Evolutionary conservation across 1,140 invertebrate genomes (phyloP).

Genomic region (Nephila pilipes): DNA sequence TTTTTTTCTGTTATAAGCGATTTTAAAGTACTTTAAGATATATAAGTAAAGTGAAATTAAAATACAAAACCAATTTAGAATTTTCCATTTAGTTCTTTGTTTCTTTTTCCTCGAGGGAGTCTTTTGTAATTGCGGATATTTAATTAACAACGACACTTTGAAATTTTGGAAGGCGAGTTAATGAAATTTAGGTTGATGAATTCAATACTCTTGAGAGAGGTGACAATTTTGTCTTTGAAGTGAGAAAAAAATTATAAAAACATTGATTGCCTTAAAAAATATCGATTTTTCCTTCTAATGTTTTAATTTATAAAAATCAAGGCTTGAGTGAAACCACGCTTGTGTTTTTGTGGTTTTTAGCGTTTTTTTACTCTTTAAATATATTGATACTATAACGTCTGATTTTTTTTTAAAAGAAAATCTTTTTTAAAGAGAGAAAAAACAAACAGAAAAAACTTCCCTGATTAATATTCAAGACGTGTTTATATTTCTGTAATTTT

Average conservation of each 20-base stretch:
- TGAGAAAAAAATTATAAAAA: neutral
- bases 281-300: neutral
- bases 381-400: neutral
- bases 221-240: neutral
- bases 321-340: neutral
- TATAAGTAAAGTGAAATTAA: neutral
- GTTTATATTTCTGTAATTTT: too few species aligned
- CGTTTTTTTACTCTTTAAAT: neutral
- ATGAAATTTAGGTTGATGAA: slow-evolving; percentile 7
- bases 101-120: neutral
- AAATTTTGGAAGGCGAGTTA: neutral
- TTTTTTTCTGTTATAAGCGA: too few species aligned
- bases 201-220: neutral
- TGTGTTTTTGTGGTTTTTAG: neutral
- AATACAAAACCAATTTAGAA: neutral
- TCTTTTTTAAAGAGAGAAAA: neutral
- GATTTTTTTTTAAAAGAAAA: neutral
- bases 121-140: neutral
- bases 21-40: too few species aligned
- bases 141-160: neutral
- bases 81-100: neutral
- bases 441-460: neutral
- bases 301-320: neutral
- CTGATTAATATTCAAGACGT: too few species aligned
- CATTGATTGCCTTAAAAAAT: neutral